Base-by-base conservation (phyloP, 1,140 invertebrate species). In the Halictus rubicundus region DNA sequence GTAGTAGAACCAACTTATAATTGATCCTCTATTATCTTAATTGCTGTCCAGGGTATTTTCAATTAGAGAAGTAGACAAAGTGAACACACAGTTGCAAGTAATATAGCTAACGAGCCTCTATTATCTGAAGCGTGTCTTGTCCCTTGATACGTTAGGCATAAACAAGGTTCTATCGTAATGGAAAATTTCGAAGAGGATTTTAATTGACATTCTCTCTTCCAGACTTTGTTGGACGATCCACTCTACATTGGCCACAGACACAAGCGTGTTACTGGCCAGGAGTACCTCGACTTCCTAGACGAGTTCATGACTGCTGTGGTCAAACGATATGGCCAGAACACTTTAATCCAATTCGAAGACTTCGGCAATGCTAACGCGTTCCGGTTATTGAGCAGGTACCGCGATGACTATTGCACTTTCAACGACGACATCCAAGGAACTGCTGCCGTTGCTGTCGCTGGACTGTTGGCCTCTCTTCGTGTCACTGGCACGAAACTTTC, bases 391-490 rank as follows among this genome's bases (percentile, higher is more conserved):
- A 96, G 95, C 77, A 97, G 96, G 89, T 99, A 99, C 92, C 95
- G 97, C 23, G 92, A 97, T 69, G 89, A 93, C 25, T 99, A 98
- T 88, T 99, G 98, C 90, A 98, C 97, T 9, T 99, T 99, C 90
- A 99, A 99, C 92, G 98, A 99, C 88, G 98, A 99, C 89, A 98
- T 99, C 88, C 98, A 99, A 92, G 98, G 98, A 39, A 98, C 97
- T 6, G 96, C 96, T 10, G 94, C 97, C 9, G 98, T 99, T 16
- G 98, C 97, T 3, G 95, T 99, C 10, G 97, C 98, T 37, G 98
- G 98, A 0, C 91, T 99, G 21, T 91, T 99, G n/a, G 96, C 97
- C 9, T 96, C 97, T 25, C 93, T 98, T 8, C 93, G 95, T 37
- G 91, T 98, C 42, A 98, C 97, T 0, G 95, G 96, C 21, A 96